Evolutionary conservation across 2,113 vertebrate genomes (phyloP), one percentile per base, ranked within the genome.

Genomic region (Geothlypis trichas): DNA sequence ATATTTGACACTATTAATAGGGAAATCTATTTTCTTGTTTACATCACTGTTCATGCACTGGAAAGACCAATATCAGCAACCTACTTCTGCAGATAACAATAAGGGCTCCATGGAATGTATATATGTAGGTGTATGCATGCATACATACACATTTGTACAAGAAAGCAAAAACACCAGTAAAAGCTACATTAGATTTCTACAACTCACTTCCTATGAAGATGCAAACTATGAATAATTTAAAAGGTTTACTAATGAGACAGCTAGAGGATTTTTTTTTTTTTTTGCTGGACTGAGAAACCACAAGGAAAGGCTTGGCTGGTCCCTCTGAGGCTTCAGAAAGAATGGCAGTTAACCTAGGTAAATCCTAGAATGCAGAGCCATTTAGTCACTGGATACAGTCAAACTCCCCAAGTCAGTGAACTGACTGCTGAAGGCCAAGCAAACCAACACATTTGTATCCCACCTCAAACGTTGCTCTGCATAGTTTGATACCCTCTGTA

Each of bases 11-110:
- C 54, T 55, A 75, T 74, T 84, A 81, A 90, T 9, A 67, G 20
- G 28, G 39, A 96, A 95, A 90, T 74, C 51, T 69, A 37, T 87
- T 87, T 81, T 74, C 77, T 63, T 88, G 42, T 86, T 90, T 81
- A 87, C 20, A 78, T 57, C 61, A 75, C 10, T 71, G 57, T 41
- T 88, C 33, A 52, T 13, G 35, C 23, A 31, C 37, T 75, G 65
- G 51, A 52, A 87, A 90, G 55, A 69, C 61, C 59, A 78, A 4
- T 28, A 89, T 11, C 82, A 83, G n/a, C 62, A 87, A 80, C 11
- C 37, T 66, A 13, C 37, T 86, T 74, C 41, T 51, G 30, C 21
- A 51, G 35, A 59, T 49, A 86, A 84, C 37, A 88, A n/a, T 16
- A 84, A 59, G 68, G 5, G 20, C 33, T 69, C 46, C 55, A 76